Conservation (phyloP, 2,797 vertebrate species). For the Notolabrus celidotus region DNA sequence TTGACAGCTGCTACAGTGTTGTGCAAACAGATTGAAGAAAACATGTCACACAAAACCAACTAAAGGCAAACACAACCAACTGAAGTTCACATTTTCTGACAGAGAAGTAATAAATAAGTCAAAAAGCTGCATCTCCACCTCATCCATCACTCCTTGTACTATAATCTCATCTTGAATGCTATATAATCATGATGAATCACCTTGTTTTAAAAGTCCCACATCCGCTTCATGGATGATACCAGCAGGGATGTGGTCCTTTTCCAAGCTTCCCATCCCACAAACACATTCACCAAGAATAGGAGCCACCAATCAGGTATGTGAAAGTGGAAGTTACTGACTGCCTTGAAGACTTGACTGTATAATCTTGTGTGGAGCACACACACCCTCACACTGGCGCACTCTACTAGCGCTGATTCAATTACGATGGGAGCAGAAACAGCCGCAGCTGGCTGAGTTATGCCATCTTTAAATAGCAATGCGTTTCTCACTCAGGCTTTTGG, state of each 20-base stretch:
- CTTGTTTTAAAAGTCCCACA: slow-evolving; percentile 33
- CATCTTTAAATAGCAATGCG: slow-evolving; percentile 81
- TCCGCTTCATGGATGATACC: slow-evolving; percentile 28
- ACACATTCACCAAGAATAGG: slow-evolving; percentile 42
- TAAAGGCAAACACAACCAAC: slow-evolving; percentile 20
- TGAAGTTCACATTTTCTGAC: slow-evolving; percentile 10
- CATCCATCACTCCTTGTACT: slow-evolving; percentile 24
- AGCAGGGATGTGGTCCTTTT: slow-evolving; percentile 17
- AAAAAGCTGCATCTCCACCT: slow-evolving; percentile 8
- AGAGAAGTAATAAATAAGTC: slow-evolving; percentile 23
- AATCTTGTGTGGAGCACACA: slow-evolving; percentile 66
- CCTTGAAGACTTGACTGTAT: slow-evolving; percentile 51
- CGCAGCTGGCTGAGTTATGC: slow-evolving; percentile 76
- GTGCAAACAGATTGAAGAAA: slow-evolving; percentile 14
- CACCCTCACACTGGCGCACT: slow-evolving; percentile 61
- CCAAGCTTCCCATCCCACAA: slow-evolving; percentile 33
- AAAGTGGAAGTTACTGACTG: slow-evolving; percentile 50
- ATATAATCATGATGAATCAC: slow-evolving; percentile 13
- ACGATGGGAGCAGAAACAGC: slow-evolving; percentile 69
- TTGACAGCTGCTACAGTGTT: not conserved
- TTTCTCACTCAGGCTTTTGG: slow-evolving; percentile 62
- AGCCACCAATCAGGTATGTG: slow-evolving; percentile 58
- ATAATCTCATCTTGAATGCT: slow-evolving; percentile 17
- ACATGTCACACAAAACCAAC: slow-evolving; percentile 15
- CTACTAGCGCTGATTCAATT: slow-evolving; percentile 73